These are phyloP conservation scores for Danio rerio DNA, from an alignment of 2,113 vertebrate genomes.

Conservation along the genomic window GRCz12tu NC_133191.1:33974001-33974500, in stretches of 20 bases:
- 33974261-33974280: not conserved
- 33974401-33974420: slow-evolving; percentile 3
- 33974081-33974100: no score
- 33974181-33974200: slow-evolving; percentile 88
- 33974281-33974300: not conserved
- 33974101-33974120: no score
- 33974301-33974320: not conserved
- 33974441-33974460: not conserved
- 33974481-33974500: not conserved
- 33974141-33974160: not conserved
- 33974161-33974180: slow-evolving; percentile 82
- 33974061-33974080: not conserved
- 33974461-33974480: not conserved
- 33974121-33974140: no score
- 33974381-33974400: not conserved
- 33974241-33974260: slow-evolving; percentile 12
- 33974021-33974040: not conserved
- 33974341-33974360: not conserved
- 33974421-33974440: not conserved
- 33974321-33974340: not conserved
- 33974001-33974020: not conserved
- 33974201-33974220: slow-evolving; percentile 90
- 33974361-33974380: not conserved
- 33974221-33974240: slow-evolving; percentile 94
- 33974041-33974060: not conserved